These are phyloP conservation scores for Drosophila incognita DNA, from an alignment of 2,888 invertebrate species.

Conservation along the genomic window DNA sequence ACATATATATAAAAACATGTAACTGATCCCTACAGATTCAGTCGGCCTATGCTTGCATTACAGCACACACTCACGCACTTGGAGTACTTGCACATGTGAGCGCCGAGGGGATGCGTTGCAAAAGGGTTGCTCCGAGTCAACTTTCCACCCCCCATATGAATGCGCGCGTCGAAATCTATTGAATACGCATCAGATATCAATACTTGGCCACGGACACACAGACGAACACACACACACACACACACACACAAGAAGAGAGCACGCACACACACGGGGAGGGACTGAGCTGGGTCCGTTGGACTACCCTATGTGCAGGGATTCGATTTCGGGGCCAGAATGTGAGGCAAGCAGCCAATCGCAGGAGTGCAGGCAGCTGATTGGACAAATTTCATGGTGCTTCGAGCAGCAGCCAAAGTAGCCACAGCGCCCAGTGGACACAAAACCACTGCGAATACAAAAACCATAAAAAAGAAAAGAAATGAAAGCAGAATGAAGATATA, in stretches of 20 bases:
- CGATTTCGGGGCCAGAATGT: conserved; percentile 80
- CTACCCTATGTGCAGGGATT: conserved; percentile 62
- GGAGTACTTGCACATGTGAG: conserved; percentile 14
- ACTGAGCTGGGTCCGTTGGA: conserved; percentile 24
- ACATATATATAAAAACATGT: not conserved
- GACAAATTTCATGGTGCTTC: conserved; percentile 65
- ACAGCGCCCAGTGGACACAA: conserved; percentile 20
- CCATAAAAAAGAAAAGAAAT: not conserved
- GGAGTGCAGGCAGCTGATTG: conserved; percentile 79
- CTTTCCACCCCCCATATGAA: conserved; percentile 61
- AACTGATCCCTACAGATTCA: not conserved
- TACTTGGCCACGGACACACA: conserved; percentile 54
- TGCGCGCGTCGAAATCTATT: conserved; percentile 78
- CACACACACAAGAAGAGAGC: conserved; percentile 1
- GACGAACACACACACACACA: conserved; percentile 11
- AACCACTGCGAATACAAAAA: conserved; percentile 7
- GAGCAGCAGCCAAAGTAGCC: conserved; percentile 38
- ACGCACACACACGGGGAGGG: conserved; percentile 21
- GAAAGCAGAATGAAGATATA: conserved; percentile 8
- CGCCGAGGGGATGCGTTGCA: conserved; percentile 11
- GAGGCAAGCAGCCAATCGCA: conserved; percentile 75
- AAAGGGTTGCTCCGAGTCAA: conserved; percentile 64
- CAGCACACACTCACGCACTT: conserved; percentile 1
- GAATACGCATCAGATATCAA: conserved; percentile 83
- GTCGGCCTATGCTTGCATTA: not conserved